Conservation (phyloP, 1,140 invertebrate genomes). For the Aphaenogaster rudis region DNA sequence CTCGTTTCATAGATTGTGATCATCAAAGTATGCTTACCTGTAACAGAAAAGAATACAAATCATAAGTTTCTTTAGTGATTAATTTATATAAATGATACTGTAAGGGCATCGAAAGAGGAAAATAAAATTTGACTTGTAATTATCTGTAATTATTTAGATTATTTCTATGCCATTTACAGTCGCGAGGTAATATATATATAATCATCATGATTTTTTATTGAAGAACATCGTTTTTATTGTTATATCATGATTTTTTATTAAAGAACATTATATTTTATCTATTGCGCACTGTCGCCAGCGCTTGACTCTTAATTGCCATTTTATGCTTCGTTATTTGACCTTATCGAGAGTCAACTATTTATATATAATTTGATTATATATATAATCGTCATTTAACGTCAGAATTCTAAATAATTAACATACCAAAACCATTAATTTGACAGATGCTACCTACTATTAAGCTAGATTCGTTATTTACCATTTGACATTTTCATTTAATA, state of each 20-base stretch:
- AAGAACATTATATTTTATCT: too few relatives aligned
- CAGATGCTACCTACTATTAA: background rate
- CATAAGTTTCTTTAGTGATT: slow-evolving; percentile 7
- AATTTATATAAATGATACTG: slow-evolving; percentile 1
- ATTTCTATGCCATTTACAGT: background rate
- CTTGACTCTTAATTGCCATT: too few relatives aligned
- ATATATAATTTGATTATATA: background rate
- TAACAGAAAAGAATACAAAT: slow-evolving; percentile 66
- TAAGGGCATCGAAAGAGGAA: background rate
- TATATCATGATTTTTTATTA: too few relatives aligned
- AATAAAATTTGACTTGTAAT: background rate
- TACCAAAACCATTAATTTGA: background rate
- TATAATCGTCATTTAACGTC: background rate
- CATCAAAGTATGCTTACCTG: slow-evolving; percentile 67
- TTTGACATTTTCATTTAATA: slow-evolving; percentile 1
- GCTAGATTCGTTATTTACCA: slow-evolving; percentile 12
- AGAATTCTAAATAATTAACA: slow-evolving; percentile 2
- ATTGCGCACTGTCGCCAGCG: too few relatives aligned
- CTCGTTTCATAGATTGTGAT: background rate
- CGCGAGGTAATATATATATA: background rate
- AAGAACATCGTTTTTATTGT: too few relatives aligned
- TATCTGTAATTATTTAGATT: background rate
- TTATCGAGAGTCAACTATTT: too few relatives aligned
- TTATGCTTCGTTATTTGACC: too few relatives aligned
- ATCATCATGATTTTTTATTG: background rate